A percentile compares a stretch with the other conserved stretches of the same genome.
phyloP scores from a whole-genome alignment of 2,113 vertebrate genomes.

The Eudorcas thomsonii region DNA sequence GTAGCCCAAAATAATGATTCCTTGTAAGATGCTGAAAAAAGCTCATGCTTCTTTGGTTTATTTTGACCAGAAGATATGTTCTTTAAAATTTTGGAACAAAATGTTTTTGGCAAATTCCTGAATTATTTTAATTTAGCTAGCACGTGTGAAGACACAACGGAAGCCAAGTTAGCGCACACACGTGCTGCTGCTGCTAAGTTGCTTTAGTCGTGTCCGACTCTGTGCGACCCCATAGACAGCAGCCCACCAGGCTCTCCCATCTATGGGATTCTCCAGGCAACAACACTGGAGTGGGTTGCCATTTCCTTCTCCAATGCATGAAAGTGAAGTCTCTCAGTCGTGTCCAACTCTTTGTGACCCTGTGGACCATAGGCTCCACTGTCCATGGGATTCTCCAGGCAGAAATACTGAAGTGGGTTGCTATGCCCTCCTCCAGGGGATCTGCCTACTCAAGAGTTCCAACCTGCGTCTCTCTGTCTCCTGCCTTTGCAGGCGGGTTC shows the following conservation, averaged over 20 bases:
- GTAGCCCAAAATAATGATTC: background rate
- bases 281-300: too few relatives aligned
- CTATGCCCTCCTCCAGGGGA: background rate
- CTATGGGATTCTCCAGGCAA: too few relatives aligned
- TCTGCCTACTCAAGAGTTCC: background rate
- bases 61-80: background rate
- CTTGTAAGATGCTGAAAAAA: background rate
- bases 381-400: background rate
- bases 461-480: background rate
- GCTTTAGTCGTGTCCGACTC: too few relatives aligned
- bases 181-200: too few relatives aligned
- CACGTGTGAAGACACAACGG: background rate
- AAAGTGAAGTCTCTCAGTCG: background rate
- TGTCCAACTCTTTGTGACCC: background rate
- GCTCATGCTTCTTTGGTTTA: background rate
- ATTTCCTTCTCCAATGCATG: too few relatives aligned
- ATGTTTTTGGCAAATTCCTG: constrained; percentile 14
- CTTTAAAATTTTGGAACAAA: background rate
- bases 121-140: background rate
- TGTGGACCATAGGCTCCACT: background rate
- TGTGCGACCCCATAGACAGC: too few relatives aligned
- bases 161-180: too few relatives aligned
- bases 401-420: background rate
- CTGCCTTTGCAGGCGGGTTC: background rate
- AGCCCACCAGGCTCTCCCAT: too few relatives aligned